Conservation (phyloP, 2,888 invertebrate species). For the Aromia moschata region DNA sequence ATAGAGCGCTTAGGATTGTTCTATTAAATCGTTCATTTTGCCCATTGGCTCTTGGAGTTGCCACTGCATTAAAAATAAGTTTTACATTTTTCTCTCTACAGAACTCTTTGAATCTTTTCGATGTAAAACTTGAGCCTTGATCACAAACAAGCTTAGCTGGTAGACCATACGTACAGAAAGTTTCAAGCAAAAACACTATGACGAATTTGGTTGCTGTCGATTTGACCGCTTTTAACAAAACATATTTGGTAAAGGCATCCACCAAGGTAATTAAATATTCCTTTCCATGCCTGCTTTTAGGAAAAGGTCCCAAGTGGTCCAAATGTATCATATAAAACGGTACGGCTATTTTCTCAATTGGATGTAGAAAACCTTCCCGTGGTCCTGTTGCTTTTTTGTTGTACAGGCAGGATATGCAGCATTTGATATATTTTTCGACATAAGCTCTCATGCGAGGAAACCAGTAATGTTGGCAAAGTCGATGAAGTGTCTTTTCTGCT, state of each 20-base stretch:
- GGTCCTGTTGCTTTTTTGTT: constrained; percentile 51
- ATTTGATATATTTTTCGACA: constrained; percentile 56
- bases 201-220: constrained; percentile 3
- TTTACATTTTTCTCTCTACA: too few species aligned
- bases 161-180: too few species aligned
- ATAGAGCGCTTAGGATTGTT: too few species aligned
- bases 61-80: too few species aligned
- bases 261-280: constrained; percentile 8
- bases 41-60: too few species aligned
- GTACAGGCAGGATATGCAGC: constrained; percentile 58
- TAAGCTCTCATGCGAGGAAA: constrained; percentile 57
- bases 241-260: constrained; percentile 6
- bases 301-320: constrained; percentile 60
- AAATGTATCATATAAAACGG: constrained; percentile 56
- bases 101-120: too few species aligned
- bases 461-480: constrained; percentile 57
- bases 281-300: constrained; percentile 37
- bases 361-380: constrained; percentile 53
- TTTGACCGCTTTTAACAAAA: too few species aligned
- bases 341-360: constrained; percentile 56
- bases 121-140: too few species aligned
- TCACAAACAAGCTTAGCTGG: too few species aligned
- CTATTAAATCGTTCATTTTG: too few species aligned
- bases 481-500: constrained; percentile 51
- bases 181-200: neutral